These are phyloP conservation scores for Myiagra hebetior DNA, from an alignment of 2,113 vertebrate genomes.

Conservation along the genomic window DNA sequence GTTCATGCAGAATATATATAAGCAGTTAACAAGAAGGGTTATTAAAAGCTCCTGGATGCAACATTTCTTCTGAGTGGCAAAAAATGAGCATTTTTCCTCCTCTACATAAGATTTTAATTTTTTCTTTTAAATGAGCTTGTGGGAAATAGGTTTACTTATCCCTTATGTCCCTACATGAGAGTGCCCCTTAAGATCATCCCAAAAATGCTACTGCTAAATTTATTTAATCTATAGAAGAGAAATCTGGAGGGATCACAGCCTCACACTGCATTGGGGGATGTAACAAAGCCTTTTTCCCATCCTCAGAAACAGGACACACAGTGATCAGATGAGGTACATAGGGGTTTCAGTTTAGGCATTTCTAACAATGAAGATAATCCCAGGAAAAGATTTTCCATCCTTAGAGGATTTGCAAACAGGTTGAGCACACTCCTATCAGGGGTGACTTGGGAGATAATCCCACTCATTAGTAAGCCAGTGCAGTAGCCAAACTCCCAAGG, in stretches of 20 bases:
- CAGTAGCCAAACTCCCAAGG: not conserved
- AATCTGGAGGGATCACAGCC: not conserved
- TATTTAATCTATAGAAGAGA: not conserved
- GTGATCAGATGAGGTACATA: not conserved
- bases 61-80: not conserved
- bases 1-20: not conserved
- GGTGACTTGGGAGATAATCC: not conserved
- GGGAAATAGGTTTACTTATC: not conserved
- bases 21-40: not conserved
- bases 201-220: not conserved
- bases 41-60: not conserved
- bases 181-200: not conserved
- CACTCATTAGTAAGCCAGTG: accelerated
- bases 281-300: not conserved
- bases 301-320: not conserved
- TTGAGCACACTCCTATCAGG: not conserved
- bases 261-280: not conserved
- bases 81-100: not conserved
- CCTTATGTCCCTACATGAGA: not conserved
- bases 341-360: not conserved
- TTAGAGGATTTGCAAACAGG: not conserved
- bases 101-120: not conserved
- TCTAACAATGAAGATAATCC: not conserved
- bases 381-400: not conserved
- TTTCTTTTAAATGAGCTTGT: not conserved